Percentiles rank a stretch among this genome's conserved stretches.
These are phyloP conservation scores for Lepus timidus DNA, from an alignment of 2,113 vertebrate species.

Conservation along the genomic window DNA sequence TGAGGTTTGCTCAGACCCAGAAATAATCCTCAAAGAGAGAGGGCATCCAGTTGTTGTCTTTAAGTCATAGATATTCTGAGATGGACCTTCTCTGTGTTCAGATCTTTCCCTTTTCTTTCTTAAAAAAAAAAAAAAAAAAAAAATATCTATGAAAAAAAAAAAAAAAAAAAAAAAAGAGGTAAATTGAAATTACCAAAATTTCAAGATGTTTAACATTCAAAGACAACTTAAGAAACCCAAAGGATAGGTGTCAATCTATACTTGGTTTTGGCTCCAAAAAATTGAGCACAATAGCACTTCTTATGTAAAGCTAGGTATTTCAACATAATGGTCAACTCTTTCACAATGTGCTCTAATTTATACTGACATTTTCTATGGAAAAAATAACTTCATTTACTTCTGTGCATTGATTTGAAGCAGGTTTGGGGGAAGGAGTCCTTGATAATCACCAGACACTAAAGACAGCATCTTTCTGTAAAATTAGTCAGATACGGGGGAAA, in stretches of 20 bases:
- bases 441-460: slow-evolving; percentile 61
- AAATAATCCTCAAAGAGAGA: slow-evolving; percentile 17
- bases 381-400: slow-evolving; percentile 36
- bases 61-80: slow-evolving; percentile 14
- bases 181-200: background rate
- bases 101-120: slow-evolving; percentile 37
- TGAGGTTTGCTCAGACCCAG: background rate
- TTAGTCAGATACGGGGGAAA: slow-evolving; percentile 62
- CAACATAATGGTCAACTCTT: slow-evolving; percentile 8
- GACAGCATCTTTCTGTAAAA: slow-evolving; percentile 62
- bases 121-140: background rate
- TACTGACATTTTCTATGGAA: slow-evolving; percentile 1
- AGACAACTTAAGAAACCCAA: slow-evolving; percentile 23
- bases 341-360: background rate
- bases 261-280: background rate
- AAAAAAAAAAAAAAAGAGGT: background rate
- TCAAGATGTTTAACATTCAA: slow-evolving; percentile 22
- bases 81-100: background rate
- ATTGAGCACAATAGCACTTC: slow-evolving; percentile 34
- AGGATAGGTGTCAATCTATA: background rate
- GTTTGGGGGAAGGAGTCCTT: slow-evolving; percentile 8
- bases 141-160: too few relatives aligned
- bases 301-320: slow-evolving; percentile 24
- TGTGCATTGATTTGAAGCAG: slow-evolving; percentile 42
- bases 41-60: background rate